Conservation (phyloP, 2,113 vertebrate genomes). For the Bubo blakistoni region DNA sequence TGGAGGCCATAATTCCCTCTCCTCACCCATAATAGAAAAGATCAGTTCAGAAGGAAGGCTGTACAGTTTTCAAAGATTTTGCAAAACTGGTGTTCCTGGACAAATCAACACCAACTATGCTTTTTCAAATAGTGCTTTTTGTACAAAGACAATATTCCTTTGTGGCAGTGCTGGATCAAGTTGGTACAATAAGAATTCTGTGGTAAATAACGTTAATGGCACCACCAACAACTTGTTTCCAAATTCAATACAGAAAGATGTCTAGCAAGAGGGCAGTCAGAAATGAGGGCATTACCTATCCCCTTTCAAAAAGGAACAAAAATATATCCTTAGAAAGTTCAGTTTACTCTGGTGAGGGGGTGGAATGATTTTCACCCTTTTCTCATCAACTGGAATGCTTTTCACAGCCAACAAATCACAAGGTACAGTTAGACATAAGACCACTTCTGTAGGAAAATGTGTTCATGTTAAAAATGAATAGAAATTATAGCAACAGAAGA, state of each 20-base stretch:
- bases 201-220: slow-evolving; percentile 5
- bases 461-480: slow-evolving; percentile 65
- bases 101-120: neutral
- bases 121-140: neutral
- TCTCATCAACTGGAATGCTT: slow-evolving; percentile 52
- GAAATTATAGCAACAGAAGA: slow-evolving; percentile 67
- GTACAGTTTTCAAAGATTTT: neutral
- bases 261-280: slow-evolving; percentile 16
- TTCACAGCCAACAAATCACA: slow-evolving; percentile 58
- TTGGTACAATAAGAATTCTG: neutral
- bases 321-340: slow-evolving; percentile 53
- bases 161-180: neutral
- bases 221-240: neutral
- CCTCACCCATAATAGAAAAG: neutral
- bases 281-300: slow-evolving; percentile 30
- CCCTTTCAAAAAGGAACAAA: slow-evolving; percentile 20
- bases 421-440: slow-evolving; percentile 45
- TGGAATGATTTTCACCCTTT: slow-evolving; percentile 58
- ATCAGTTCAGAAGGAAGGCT: neutral
- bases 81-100: neutral
- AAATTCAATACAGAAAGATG: neutral
- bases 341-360: slow-evolving; percentile 14
- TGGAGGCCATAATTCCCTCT: neutral
- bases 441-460: slow-evolving; percentile 50
- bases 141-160: neutral